Evolutionary conservation across 2,888 invertebrate species (phyloP), one percentile per base, ranked within the genome.

Genomic region (Temnothorax rugatulus): DNA sequence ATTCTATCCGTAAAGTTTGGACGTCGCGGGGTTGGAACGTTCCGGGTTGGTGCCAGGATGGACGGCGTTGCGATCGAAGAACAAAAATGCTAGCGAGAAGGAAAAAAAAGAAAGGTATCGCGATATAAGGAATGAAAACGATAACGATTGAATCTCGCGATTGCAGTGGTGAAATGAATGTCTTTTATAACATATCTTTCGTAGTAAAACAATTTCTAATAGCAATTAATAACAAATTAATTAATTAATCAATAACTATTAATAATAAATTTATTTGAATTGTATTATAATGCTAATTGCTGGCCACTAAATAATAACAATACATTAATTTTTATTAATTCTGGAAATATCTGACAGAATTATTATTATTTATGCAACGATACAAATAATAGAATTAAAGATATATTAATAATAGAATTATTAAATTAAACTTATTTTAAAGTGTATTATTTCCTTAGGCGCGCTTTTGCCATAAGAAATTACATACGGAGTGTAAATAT

Each of bases 1-100:
- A 92, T 92, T 92, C 87, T 87, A 90, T 91, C 87, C 69, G 71
- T 52, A 73, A 84, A 89, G 89, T 89, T 89, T 84, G 82, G 85
- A 79, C 77, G 73, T 77, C 50, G 63, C 29, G 57, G 59, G 64
- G 54, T 64, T 77, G 38, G 50, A 71, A 82, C 34, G 54, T 66
- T 25, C 21, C 13, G 21, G 18, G 5, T 47, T 54, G 41, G 41
- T 50, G 13, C 8, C 25, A 25, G 21, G 21, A 29, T 57, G 11
- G 44, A 38, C 47, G 57, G 13, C 11, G 21, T 41, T 41, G 18
- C n/a, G 44, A 29, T 13, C 1, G 7, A 34, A 34, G 34, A 38
- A 50, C 25, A 25, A 79, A 18, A 41, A 11, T 18, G 21, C 15
- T 15, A 13, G 15, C 9, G 13, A 21, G 21, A 41, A 15, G 18